These are phyloP conservation scores for Drosophila formosana DNA, from an alignment of 2,888 invertebrate genomes.

Conservation along the genomic window DNA sequence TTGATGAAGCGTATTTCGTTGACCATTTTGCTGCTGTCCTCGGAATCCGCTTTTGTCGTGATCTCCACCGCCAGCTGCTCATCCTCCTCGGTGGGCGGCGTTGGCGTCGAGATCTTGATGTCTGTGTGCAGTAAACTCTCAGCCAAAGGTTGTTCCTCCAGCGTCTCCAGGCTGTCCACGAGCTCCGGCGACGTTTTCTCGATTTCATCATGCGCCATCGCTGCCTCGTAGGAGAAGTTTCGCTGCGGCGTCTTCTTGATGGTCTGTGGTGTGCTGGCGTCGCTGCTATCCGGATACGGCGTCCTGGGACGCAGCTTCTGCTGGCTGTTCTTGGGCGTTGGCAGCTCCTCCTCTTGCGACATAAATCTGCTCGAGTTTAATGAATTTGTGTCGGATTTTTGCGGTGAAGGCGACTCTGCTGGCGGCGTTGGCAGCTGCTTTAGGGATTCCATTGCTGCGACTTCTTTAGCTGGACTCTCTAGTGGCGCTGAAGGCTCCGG, in stretches of 20 bases:
- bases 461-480: constrained; percentile 33
- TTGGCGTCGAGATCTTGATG: constrained; percentile 67
- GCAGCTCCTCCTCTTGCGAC: constrained; percentile 56
- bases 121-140: constrained; percentile 37
- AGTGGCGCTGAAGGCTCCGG: constrained; percentile 60
- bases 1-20: constrained; percentile 85
- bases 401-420: constrained; percentile 46
- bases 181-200: constrained; percentile 78
- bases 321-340: constrained; percentile 45
- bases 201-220: constrained; percentile 73
- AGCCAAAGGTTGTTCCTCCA: constrained; percentile 53
- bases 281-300: constrained; percentile 82
- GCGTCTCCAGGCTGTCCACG: constrained; percentile 78
- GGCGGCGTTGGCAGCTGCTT: constrained; percentile 62
- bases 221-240: constrained; percentile 81
- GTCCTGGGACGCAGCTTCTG: constrained; percentile 81
- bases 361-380: constrained; percentile 63
- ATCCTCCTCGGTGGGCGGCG: constrained; percentile 81
- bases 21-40: constrained; percentile 77
- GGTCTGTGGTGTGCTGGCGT: constrained; percentile 70
- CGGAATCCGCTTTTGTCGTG: constrained; percentile 77
- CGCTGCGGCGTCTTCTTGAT: constrained; percentile 74
- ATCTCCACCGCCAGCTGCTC: constrained; percentile 83
- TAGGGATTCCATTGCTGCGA: constrained; percentile 15
- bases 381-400: constrained; percentile 68